A percentile compares a stretch with the other conserved stretches of the same genome.
phyloP scores from a whole-genome alignment of 2,797 vertebrate genomes.

The Triplophysa bombifrons region DNA sequence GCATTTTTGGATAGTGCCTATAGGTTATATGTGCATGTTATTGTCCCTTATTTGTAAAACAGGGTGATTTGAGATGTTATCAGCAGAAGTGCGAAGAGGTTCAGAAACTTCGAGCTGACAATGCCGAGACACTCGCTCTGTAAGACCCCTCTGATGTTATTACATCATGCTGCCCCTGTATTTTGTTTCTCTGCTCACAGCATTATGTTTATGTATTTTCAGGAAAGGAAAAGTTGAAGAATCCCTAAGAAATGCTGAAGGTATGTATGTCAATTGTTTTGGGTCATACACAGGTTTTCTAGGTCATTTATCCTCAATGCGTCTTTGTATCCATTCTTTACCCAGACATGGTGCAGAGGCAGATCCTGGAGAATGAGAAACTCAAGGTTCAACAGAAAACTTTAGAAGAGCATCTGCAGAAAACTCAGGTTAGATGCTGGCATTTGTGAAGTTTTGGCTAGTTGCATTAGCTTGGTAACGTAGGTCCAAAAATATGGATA shows the following conservation, averaged over 20 bases:
- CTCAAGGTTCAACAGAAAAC: slow-evolving; percentile 83
- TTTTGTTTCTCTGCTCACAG: not conserved
- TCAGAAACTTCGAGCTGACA: slow-evolving; percentile 80
- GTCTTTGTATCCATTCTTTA: not conserved
- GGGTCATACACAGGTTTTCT: too few relatives aligned
- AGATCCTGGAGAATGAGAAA: slow-evolving; percentile 79
- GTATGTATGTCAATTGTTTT: slow-evolving; percentile 66
- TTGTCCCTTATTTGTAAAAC: not conserved
- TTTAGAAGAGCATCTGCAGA: slow-evolving; percentile 84
- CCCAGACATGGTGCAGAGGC: slow-evolving; percentile 79
- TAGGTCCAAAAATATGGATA: not conserved
- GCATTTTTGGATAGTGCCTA: not conserved
- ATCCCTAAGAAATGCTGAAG: slow-evolving; percentile 84
- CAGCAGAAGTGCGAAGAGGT: slow-evolving; percentile 79
- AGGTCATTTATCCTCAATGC: not conserved
- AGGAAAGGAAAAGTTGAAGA: slow-evolving; percentile 86
- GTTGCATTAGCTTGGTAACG: not conserved
- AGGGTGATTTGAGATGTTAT: slow-evolving; percentile 83
- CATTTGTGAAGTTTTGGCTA: not conserved
- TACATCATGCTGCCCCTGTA: not conserved
- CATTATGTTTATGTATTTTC: slow-evolving; percentile 36
- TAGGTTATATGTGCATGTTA: not conserved
- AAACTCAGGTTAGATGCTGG: slow-evolving; percentile 74
- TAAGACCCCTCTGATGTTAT: slow-evolving; percentile 64
- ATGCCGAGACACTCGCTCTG: slow-evolving; percentile 71